Evolutionary conservation across 2,888 invertebrate species (phyloP).

Genomic region (Coelopa pilipes): DNA sequence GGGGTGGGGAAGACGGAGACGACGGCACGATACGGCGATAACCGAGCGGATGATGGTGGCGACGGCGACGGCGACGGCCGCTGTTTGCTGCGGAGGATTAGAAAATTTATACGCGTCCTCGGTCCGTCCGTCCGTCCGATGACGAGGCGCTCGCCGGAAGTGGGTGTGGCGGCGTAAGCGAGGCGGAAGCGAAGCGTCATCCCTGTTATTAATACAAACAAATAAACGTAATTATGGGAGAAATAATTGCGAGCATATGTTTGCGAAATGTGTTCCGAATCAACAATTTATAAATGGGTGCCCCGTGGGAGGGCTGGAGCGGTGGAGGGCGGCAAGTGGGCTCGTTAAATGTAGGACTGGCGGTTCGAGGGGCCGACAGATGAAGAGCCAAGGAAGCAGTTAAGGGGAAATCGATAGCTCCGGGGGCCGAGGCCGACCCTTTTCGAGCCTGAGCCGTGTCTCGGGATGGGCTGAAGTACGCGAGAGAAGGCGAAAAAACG

Average conservation of each 20-base stretch:
- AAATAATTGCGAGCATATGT: constrained; percentile 50
- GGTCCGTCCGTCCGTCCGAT: constrained; percentile 31
- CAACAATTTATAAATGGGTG: constrained; percentile 45
- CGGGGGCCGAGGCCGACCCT: too few relatives aligned
- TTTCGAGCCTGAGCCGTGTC: too few relatives aligned
- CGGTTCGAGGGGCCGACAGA: too few relatives aligned
- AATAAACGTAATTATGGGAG: constrained; percentile 48
- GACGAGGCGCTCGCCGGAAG: constrained; percentile 2
- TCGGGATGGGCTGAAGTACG: too few relatives aligned
- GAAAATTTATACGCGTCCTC: constrained; percentile 40
- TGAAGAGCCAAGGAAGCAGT: too few relatives aligned
- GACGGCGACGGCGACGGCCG: background rate
- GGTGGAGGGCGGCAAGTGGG: background rate
- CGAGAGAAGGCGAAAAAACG: too few relatives aligned
- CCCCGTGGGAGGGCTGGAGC: background rate
- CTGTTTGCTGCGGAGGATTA: constrained; percentile 31
- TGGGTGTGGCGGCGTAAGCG: constrained; percentile 22
- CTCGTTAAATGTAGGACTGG: background rate
- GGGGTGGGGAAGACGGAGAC: background rate
- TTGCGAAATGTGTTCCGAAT: constrained; percentile 50
- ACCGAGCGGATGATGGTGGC: background rate
- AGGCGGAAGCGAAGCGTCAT: constrained; percentile 33
- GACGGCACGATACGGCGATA: too few relatives aligned
- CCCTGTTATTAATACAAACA: constrained; percentile 39
- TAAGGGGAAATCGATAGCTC: too few relatives aligned